These are phyloP conservation scores for Iphiclides podalirius DNA, from an alignment of 2,888 invertebrate species.

Conservation along the genomic window DNA sequence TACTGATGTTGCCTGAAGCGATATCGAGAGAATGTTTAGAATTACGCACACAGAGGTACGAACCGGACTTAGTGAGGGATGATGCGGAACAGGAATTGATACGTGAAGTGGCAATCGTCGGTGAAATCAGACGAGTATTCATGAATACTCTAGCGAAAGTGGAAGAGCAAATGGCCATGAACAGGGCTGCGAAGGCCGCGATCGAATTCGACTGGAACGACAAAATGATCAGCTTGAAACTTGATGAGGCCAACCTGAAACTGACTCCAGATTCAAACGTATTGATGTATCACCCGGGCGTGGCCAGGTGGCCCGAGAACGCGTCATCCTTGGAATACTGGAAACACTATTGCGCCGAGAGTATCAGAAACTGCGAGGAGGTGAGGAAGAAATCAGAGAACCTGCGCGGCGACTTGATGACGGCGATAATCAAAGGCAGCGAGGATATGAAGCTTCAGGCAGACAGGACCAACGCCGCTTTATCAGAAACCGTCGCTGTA, in stretches of 20 bases:
- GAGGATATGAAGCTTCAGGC: conserved; percentile 91
- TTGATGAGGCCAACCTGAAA: conserved; percentile 84
- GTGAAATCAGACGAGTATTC: conserved; percentile 84
- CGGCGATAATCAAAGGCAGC: conserved; percentile 87
- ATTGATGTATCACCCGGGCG: conserved; percentile 88
- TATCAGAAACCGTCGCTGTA: conserved; percentile 85
- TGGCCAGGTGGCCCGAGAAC: conserved; percentile 89
- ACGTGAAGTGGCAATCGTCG: conserved; percentile 86
- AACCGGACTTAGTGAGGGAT: conserved; percentile 88
- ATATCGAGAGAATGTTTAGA: conserved; percentile 87
- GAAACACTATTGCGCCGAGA: conserved; percentile 90
- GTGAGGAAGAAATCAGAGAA: conserved; percentile 86
- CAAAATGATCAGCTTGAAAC: conserved; percentile 86
- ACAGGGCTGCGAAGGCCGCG: conserved; percentile 87
- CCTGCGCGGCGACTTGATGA: conserved; percentile 84
- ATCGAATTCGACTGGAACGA: conserved; percentile 95
- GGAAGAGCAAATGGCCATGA: conserved; percentile 84
- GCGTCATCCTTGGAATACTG: conserved; percentile 85
- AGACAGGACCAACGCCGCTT: conserved; percentile 87
- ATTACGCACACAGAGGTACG: conserved; percentile 83
- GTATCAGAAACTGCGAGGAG: conserved; percentile 86
- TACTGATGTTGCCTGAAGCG: conserved; percentile 85
- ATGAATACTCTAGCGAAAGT: conserved; percentile 83
- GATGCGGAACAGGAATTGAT: conserved; percentile 89
- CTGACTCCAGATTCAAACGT: conserved; percentile 84